phyloP scores from a whole-genome alignment of 2,113 vertebrate genomes.

The Centropristis striata region DNA sequence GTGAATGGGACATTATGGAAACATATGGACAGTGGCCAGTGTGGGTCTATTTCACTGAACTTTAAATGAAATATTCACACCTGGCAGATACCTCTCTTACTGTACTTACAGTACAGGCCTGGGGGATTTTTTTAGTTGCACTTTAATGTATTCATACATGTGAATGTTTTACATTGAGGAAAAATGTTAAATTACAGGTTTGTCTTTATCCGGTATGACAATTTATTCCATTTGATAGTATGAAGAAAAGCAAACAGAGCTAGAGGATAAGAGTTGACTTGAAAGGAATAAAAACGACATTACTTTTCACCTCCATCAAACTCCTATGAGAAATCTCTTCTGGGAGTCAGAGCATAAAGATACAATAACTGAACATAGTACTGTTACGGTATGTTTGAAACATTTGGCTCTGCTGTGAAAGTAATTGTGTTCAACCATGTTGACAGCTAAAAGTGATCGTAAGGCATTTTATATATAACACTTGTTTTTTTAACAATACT shows the following conservation, averaged over 20 bases:
- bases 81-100: slow-evolving; percentile 40
- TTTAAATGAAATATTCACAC: slow-evolving; percentile 69
- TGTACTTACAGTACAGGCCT: slow-evolving; percentile 10
- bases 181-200: neutral
- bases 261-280: neutral
- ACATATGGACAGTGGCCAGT: slow-evolving; percentile 64
- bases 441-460: slow-evolving; percentile 4
- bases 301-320: neutral
- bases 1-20: slow-evolving; percentile 43
- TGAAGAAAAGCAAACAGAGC: neutral
- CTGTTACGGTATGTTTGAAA: neutral
- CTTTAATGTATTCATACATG: neutral
- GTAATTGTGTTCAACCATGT: neutral
- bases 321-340: neutral
- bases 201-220: too few relatives aligned
- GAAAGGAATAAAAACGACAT: neutral
- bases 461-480: neutral
- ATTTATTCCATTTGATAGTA: too few relatives aligned
- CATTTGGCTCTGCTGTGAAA: neutral
- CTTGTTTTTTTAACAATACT: neutral
- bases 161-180: neutral
- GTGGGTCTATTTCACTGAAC: slow-evolving; percentile 50
- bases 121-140: neutral
- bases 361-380: neutral
- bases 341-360: neutral